phyloP scores from a whole-genome alignment of 2,113 vertebrate species.

The Psittacula cyanocephala region DNA sequence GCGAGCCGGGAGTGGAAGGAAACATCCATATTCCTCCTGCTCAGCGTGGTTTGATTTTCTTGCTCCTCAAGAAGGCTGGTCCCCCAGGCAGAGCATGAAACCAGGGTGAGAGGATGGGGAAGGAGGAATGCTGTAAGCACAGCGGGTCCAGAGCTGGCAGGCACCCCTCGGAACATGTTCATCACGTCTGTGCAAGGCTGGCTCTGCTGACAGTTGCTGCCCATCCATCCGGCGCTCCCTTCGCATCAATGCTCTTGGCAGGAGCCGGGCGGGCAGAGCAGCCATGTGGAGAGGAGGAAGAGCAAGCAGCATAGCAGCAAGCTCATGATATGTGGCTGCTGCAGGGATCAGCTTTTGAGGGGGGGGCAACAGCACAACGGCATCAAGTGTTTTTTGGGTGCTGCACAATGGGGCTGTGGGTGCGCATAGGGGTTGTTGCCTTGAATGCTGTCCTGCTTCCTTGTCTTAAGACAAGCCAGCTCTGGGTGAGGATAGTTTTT shows the following conservation, averaged over 20 bases:
- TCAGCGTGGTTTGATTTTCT: accelerated
- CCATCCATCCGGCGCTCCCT: background rate
- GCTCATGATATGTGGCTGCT: accelerated
- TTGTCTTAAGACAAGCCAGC: background rate
- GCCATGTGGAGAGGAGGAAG: slow-evolving; percentile 28
- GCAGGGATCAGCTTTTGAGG: too few species aligned
- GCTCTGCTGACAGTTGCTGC: background rate
- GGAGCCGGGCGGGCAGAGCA: background rate
- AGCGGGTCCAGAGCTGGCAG: background rate
- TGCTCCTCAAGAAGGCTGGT: accelerated
- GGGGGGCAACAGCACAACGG: background rate
- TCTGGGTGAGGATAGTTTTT: background rate
- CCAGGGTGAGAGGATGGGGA: background rate
- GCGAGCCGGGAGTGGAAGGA: accelerated
- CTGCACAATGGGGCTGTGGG: background rate
- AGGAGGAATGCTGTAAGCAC: background rate
- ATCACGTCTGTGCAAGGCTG: accelerated
- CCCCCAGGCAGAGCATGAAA: accelerated
- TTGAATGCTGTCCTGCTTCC: background rate
- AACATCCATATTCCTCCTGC: background rate
- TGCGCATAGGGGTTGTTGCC: background rate
- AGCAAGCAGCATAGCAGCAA: background rate
- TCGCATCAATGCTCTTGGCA: slow-evolving; percentile 22
- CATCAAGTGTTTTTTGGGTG: background rate
- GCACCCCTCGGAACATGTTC: background rate